phyloP scores from a whole-genome alignment of 2,888 invertebrate genomes.

The Eupsilia transversa region DNA sequence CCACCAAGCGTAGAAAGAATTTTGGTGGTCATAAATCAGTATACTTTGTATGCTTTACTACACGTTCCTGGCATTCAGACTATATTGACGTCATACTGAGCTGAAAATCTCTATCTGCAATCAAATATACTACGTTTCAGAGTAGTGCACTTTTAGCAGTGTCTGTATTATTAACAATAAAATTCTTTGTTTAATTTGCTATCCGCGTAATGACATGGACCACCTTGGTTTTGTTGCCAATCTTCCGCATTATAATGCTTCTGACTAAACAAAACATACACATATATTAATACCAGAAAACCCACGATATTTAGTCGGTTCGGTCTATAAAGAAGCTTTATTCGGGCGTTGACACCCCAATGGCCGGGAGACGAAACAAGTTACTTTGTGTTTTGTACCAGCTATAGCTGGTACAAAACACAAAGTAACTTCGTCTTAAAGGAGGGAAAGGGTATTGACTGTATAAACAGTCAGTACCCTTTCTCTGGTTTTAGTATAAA shows the following conservation, averaged over 20 bases:
- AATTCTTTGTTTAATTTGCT: slow-evolving; percentile 39
- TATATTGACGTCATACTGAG: slow-evolving; percentile 30
- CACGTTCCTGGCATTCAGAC: slow-evolving; percentile 21
- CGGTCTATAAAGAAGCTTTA: slow-evolving; percentile 29
- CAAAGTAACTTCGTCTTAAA: too few species aligned
- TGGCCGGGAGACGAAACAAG: slow-evolving; percentile 28
- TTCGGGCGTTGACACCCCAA: slow-evolving; percentile 54
- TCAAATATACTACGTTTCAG: slow-evolving; percentile 13
- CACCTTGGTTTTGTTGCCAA: slow-evolving; percentile 43
- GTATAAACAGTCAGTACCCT: slow-evolving; percentile 45
- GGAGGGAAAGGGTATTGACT: too few species aligned
- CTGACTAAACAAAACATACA: slow-evolving; percentile 13
- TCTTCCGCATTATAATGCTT: slow-evolving; percentile 41
- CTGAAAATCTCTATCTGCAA: slow-evolving; percentile 25
- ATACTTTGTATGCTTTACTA: slow-evolving; percentile 19
- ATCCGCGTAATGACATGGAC: slow-evolving; percentile 36
- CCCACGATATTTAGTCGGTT: slow-evolving; percentile 23
- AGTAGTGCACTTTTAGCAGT: slow-evolving; percentile 22
- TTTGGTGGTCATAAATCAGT: slow-evolving; percentile 17
- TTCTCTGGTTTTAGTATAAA: slow-evolving; percentile 38
- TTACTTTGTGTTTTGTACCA: slow-evolving; percentile 35
- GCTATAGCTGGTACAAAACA: neutral
- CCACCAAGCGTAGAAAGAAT: slow-evolving; percentile 18
- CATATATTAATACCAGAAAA: slow-evolving; percentile 29
- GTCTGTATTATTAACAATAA: slow-evolving; percentile 36